These are phyloP conservation scores for Euwallacea similis DNA, from an alignment of 1,140 invertebrate species.

Conservation along the genomic window DNA sequence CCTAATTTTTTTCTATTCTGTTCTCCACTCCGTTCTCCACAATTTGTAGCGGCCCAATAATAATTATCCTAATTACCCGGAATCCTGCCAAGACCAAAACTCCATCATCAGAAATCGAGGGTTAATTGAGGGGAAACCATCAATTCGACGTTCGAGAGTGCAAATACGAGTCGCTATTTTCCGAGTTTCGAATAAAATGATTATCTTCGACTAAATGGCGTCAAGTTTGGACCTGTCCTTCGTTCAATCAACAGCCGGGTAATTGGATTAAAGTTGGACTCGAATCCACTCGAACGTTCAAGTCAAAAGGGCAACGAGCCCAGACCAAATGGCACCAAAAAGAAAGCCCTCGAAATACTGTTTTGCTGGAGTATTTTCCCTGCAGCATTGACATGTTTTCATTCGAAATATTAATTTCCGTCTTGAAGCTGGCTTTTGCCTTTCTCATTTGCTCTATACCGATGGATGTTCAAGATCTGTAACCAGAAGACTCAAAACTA, in stretches of 20 bases:
- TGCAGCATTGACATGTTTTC: too few species aligned
- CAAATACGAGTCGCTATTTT: background rate
- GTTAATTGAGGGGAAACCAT: conserved; percentile 4
- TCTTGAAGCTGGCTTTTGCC: too few species aligned
- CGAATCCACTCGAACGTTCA: conserved; percentile 4
- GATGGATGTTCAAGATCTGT: too few species aligned
- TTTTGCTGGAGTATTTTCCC: too few species aligned
- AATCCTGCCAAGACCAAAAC: conserved; percentile 1
- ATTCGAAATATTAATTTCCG: too few species aligned
- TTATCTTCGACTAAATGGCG: conserved; percentile 1
- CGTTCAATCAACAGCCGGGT: background rate
- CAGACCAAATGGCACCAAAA: background rate
- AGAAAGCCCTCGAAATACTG: too few species aligned
- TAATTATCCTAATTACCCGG: background rate
- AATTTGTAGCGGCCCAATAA: background rate
- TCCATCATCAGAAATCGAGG: background rate
- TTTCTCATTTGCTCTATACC: too few species aligned
- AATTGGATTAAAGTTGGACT: conserved; percentile 16
- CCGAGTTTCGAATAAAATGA: background rate
- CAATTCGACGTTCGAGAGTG: background rate
- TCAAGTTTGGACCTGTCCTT: background rate
- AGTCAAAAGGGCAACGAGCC: conserved; percentile 11
- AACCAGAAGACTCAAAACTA: too few species aligned
- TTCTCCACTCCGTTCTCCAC: too few species aligned
- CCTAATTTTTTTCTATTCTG: too few species aligned